Evolutionary conservation across 2,888 invertebrate genomes (phyloP).

Genomic region (Phengaris alcon): DNA sequence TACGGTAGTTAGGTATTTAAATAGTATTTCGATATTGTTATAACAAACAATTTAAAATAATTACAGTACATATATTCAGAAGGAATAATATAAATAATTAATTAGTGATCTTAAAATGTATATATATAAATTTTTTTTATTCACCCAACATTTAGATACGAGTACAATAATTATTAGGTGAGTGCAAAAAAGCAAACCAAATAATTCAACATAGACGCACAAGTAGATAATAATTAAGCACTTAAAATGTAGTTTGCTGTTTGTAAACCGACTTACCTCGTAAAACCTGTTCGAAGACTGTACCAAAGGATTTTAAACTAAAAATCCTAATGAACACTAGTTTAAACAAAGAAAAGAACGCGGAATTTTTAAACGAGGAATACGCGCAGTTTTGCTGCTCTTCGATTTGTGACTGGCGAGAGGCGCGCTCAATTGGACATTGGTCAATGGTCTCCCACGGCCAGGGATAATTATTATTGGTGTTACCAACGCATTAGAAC

Average conservation of each 20-base stretch:
- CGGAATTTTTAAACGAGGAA: constrained; percentile 23
- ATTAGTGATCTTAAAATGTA: background rate
- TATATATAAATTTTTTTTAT: background rate
- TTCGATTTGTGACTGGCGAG: constrained; percentile 34
- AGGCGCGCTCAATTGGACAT: constrained; percentile 21
- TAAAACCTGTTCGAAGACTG: constrained; percentile 26
- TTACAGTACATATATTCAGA: background rate
- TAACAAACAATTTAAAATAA: background rate
- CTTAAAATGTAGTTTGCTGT: background rate
- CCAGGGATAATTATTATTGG: constrained; percentile 6
- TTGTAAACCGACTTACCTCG: constrained; percentile 20
- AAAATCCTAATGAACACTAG: constrained; percentile 26
- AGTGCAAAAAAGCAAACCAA: background rate
- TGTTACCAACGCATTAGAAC: constrained; percentile 9
- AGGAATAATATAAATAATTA: background rate
- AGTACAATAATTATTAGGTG: background rate
- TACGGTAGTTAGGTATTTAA: background rate
- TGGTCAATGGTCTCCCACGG: background rate
- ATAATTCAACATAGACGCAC: background rate
- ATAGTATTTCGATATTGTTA: background rate
- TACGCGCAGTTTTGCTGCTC: constrained; percentile 31
- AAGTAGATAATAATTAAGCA: background rate
- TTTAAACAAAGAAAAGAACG: constrained; percentile 28
- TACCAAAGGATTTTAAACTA: constrained; percentile 17
- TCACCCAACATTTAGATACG: background rate